A percentile compares a stretch with the other conserved stretches of the same genome.
These are phyloP conservation scores for Agrotis puta DNA, from an alignment of 2,888 invertebrate species.

Conservation along the genomic window DNA sequence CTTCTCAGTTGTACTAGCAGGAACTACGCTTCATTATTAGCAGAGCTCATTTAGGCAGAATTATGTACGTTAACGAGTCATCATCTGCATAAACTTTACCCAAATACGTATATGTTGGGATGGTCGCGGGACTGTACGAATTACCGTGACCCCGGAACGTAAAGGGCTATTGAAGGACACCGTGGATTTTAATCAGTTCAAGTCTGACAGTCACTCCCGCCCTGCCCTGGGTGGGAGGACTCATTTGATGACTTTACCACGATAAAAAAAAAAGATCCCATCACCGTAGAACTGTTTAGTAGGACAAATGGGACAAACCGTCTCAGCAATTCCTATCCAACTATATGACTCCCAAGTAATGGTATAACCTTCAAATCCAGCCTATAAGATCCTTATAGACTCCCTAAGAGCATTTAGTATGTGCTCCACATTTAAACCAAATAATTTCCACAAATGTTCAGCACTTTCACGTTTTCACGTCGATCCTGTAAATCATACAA, in stretches of 20 bases:
- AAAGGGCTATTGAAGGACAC: no score
- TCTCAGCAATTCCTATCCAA: neutral
- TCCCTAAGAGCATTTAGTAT: conserved; percentile 1
- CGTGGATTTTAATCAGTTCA: no score
- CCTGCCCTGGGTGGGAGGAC: no score
- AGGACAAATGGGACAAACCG: no score
- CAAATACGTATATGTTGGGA: no score
- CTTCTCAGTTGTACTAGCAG: neutral
- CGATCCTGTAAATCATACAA: conserved; percentile 33
- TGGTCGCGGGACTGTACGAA: no score
- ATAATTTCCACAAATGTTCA: conserved; percentile 29
- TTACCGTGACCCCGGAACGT: no score
- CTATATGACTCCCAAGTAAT: neutral
- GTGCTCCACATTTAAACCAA: conserved; percentile 14
- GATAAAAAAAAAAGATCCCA: no score
- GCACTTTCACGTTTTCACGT: conserved; percentile 24
- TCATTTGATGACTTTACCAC: no score
- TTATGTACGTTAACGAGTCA: neutral
- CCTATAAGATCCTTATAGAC: neutral
- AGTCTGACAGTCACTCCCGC: no score
- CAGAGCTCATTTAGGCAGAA: neutral
- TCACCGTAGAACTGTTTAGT: no score
- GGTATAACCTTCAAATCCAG: neutral
- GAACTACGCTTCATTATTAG: conserved; percentile 1
- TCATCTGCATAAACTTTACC: no score